A percentile compares a stretch with the other conserved stretches of the same genome.
These are phyloP conservation scores for Crossocerus cetratus DNA, from an alignment of 2,888 invertebrate species.

Conservation along the genomic window DNA sequence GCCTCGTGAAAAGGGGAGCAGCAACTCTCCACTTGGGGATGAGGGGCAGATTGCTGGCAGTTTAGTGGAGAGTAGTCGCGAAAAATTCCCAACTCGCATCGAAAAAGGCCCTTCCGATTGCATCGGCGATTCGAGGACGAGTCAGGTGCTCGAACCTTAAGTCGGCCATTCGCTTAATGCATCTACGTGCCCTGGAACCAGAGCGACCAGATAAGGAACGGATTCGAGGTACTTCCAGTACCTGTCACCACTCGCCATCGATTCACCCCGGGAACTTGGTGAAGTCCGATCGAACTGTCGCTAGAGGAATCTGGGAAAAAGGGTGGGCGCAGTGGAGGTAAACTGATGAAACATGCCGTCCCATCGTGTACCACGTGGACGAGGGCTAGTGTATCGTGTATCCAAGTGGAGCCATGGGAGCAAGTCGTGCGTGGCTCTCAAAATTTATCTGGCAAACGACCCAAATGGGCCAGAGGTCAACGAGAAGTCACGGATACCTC, in stretches of 20 bases:
- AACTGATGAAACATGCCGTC: too few species aligned
- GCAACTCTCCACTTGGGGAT: too few species aligned
- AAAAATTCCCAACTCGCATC: too few species aligned
- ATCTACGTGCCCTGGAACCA: not conserved
- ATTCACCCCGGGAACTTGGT: constrained; percentile 4
- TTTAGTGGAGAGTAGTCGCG: too few species aligned
- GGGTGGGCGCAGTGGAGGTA: constrained; percentile 16
- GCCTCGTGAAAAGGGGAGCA: too few species aligned
- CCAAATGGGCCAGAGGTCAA: constrained; percentile 16
- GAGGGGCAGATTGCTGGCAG: too few species aligned
- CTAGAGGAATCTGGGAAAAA: not conserved
- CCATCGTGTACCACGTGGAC: too few species aligned
- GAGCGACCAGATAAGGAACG: not conserved
- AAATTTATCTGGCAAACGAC: constrained; percentile 31
- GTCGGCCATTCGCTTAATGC: not conserved
- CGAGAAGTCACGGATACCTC: not conserved
- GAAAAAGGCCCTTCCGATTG: too few species aligned
- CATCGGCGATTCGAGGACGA: not conserved
- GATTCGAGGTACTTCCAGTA: constrained; percentile 28
- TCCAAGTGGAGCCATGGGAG: not conserved
- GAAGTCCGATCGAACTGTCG: constrained; percentile 40
- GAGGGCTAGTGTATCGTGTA: too few species aligned
- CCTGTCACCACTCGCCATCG: constrained; percentile 17
- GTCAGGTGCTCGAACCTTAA: not conserved
- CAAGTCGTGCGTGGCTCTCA: constrained; percentile 37